These are phyloP conservation scores for Apantesis nais DNA, from an alignment of 2,888 invertebrate genomes.

Conservation along the genomic window DNA sequence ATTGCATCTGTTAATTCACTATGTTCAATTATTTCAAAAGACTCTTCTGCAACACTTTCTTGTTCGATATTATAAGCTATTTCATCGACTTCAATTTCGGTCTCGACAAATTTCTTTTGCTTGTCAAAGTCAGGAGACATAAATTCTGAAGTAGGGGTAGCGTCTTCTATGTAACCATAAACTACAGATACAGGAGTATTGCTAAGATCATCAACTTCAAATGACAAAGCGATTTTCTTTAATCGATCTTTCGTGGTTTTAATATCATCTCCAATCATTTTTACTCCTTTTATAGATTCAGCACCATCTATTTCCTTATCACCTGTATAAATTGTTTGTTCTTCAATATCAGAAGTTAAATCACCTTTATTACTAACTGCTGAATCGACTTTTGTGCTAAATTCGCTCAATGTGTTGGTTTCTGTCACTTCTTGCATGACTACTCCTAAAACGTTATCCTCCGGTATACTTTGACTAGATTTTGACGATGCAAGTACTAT, in stretches of 20 bases:
- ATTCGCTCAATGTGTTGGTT: slow-evolving; percentile 1
- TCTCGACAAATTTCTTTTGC: neutral
- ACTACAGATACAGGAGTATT: slow-evolving; percentile 58
- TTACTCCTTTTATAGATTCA: neutral
- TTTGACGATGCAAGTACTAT: slow-evolving; percentile 35
- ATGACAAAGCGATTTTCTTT: slow-evolving; percentile 52
- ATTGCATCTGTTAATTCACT: slow-evolving; percentile 34
- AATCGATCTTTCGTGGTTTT: slow-evolving; percentile 21
- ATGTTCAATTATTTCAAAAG: slow-evolving; percentile 49
- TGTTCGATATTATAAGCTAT: slow-evolving; percentile 5
- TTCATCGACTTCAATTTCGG: neutral
- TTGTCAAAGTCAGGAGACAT: slow-evolving; percentile 19
- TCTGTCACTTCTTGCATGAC: slow-evolving; percentile 6
- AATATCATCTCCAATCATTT: slow-evolving; percentile 7
- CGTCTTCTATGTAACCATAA: slow-evolving; percentile 47
- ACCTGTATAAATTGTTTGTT: slow-evolving; percentile 8
- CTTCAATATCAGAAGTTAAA: no score
- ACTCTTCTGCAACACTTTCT: slow-evolving; percentile 35
- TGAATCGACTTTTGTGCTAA: neutral
- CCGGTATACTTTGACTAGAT: slow-evolving; percentile 13
- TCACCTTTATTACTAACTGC: neutral
- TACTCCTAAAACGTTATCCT: slow-evolving; percentile 7
- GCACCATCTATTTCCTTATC: neutral
- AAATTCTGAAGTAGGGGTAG: slow-evolving; percentile 37
- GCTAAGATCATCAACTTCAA: slow-evolving; percentile 62